Evolutionary conservation across 2,888 invertebrate genomes (phyloP).

Genomic region (Caenorhabditis sinica): DNA sequence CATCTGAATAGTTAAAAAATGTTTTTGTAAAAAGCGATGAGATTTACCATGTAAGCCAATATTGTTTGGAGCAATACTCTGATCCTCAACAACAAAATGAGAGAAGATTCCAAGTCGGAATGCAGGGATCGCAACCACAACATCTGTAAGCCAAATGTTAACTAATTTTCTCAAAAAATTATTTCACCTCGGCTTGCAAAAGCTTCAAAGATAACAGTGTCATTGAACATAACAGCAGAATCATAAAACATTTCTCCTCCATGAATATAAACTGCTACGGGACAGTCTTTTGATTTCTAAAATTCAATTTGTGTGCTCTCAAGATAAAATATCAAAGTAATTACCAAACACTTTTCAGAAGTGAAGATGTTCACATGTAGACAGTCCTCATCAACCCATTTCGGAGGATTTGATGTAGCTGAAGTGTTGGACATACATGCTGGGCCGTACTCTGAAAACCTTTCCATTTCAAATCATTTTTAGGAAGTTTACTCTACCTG

Average conservation of each 20-base stretch:
- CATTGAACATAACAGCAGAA: slow-evolving; percentile 78
- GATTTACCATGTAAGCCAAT: slow-evolving; percentile 72
- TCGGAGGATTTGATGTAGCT: slow-evolving; percentile 70
- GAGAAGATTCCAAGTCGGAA: slow-evolving; percentile 75
- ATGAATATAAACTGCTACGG: slow-evolving; percentile 76
- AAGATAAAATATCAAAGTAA: neutral
- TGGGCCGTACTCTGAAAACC: slow-evolving; percentile 70
- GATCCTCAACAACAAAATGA: slow-evolving; percentile 70
- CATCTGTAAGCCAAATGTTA: slow-evolving; percentile 56
- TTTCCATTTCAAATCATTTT: neutral
- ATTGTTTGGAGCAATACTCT: slow-evolving; percentile 71
- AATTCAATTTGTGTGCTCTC: neutral
- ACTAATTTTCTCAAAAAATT: neutral
- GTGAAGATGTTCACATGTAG: slow-evolving; percentile 77
- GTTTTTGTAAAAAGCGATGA: neutral
- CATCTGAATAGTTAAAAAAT: slow-evolving; percentile 48
- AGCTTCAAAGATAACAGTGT: slow-evolving; percentile 63
- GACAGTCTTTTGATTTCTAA: slow-evolving; percentile 61
- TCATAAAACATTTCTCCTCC: slow-evolving; percentile 77
- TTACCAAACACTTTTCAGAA: slow-evolving; percentile 70
- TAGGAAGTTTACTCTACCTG: slow-evolving; percentile 25
- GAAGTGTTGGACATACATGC: slow-evolving; percentile 78
- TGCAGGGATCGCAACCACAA: slow-evolving; percentile 75
- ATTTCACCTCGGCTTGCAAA: slow-evolving; percentile 55
- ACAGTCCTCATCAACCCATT: slow-evolving; percentile 79